These are phyloP conservation scores for Pseudomugil tenellus DNA, from an alignment of 2,797 vertebrate species.

Conservation along the genomic window DNA sequence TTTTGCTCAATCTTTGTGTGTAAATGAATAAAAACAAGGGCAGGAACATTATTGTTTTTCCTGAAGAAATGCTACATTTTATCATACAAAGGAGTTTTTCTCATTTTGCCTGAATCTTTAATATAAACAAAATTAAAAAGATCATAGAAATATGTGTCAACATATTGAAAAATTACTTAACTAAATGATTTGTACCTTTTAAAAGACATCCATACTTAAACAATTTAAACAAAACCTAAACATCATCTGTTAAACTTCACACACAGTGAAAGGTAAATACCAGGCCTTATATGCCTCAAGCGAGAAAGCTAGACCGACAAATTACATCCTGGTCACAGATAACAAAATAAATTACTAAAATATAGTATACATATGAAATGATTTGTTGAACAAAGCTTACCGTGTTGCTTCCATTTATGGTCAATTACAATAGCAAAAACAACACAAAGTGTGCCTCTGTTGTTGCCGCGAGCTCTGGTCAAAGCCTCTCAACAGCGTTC, in stretches of 20 bases:
- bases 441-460: slow-evolving; percentile 48
- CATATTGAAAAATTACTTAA: neutral
- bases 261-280: neutral
- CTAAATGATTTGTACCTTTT: neutral
- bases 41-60: no score
- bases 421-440: slow-evolving; percentile 43
- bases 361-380: slow-evolving; percentile 4
- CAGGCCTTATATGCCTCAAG: slow-evolving; percentile 10
- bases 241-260: neutral
- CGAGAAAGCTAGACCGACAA: slow-evolving; percentile 16
- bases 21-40: no score
- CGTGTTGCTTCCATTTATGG: slow-evolving; percentile 73
- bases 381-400: slow-evolving; percentile 67
- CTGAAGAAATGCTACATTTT: neutral
- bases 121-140: neutral
- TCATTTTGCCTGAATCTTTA: neutral
- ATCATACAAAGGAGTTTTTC: neutral
- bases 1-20: no score
- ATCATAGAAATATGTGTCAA: neutral
- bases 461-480: slow-evolving; percentile 48
- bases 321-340: neutral
- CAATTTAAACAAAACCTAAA: neutral
- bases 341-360: slow-evolving; percentile 9
- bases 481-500: slow-evolving; percentile 77
- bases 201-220: neutral